Evolutionary conservation across 1,140 invertebrate species (phyloP), one percentile per base, ranked within the genome.

Genomic region (Saccostrea echinata): DNA sequence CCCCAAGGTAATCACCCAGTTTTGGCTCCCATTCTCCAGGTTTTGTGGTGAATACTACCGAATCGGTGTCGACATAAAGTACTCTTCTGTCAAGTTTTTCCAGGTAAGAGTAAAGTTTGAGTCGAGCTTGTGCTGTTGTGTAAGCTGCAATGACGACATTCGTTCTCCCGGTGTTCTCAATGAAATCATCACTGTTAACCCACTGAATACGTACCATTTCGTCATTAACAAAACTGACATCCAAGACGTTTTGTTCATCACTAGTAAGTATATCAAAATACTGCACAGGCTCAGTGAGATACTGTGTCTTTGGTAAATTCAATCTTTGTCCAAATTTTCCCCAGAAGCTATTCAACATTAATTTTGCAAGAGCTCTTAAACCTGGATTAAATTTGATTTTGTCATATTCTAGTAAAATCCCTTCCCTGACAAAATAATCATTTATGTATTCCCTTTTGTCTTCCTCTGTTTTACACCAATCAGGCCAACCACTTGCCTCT

Each of bases 61-160:
- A 95, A 95, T 11, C 53, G 53, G 53, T 55, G 53, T 55, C 53
- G 18, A 18, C 53, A 87, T 55, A 55, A 55, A 95, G 83, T 8
- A 92, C 92, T 24, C 91, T 55, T 6, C 87, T 35, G 11, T 89
- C 91, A 18, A 95, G 83, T 53, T 90, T 84, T 89, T 94, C 91
- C n/a, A 95, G 84, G 85, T 93, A 93, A 21, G 84, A 82, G 64
- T 94, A 95, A 9, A 95, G 90, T 88, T 94, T 92, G 21, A 95
- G 83, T n/a, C n/a, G n/a, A n/a, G n/a, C n/a, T n/a, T n/a, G n/a
- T n/a, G n/a, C n/a, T n/a, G n/a, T n/a, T n/a, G n/a, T n/a, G n/a
- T n/a, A n/a, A n/a, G n/a, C n/a, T n/a, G n/a, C n/a, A n/a, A n/a
- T n/a, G n/a, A n/a, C n/a, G n/a, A n/a, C n/a, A n/a, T n/a, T n/a